phyloP scores from a whole-genome alignment of 1,140 invertebrate species.

The Lepidurus packardi region DNA sequence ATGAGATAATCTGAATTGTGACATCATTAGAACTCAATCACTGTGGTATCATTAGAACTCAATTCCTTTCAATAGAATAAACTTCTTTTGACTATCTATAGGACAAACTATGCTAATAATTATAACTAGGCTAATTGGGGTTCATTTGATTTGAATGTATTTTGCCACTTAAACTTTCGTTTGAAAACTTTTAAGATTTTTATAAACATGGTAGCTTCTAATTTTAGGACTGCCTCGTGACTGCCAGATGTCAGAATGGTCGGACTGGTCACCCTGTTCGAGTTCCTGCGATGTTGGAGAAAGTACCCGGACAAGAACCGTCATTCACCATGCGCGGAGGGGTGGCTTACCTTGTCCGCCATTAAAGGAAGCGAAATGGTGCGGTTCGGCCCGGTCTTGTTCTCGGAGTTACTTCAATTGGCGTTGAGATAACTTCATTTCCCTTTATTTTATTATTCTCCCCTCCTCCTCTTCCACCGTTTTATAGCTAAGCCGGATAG shows the following conservation, averaged over 20 bases:
- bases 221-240: slow-evolving; percentile 49
- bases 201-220: neutral
- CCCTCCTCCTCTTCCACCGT: neutral
- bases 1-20: no score
- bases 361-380: slow-evolving; percentile 75
- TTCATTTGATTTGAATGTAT: no score
- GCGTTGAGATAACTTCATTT: slow-evolving; percentile 33
- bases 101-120: no score
- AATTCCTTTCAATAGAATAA: no score
- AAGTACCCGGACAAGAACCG: slow-evolving; percentile 65
- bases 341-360: slow-evolving; percentile 72
- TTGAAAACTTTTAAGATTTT: neutral
- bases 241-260: slow-evolving; percentile 80
- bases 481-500: neutral
- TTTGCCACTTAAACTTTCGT: no score
- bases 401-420: slow-evolving; percentile 52
- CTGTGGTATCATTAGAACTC: no score
- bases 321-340: slow-evolving; percentile 67
- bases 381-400: slow-evolving; percentile 66
- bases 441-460: neutral
- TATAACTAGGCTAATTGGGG: no score
- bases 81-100: no score
- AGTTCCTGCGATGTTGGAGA: slow-evolving; percentile 80
- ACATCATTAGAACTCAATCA: no score
- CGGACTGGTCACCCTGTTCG: slow-evolving; percentile 77